Conservation (phyloP, 2,888 invertebrate species). For the Chesias legatella region DNA sequence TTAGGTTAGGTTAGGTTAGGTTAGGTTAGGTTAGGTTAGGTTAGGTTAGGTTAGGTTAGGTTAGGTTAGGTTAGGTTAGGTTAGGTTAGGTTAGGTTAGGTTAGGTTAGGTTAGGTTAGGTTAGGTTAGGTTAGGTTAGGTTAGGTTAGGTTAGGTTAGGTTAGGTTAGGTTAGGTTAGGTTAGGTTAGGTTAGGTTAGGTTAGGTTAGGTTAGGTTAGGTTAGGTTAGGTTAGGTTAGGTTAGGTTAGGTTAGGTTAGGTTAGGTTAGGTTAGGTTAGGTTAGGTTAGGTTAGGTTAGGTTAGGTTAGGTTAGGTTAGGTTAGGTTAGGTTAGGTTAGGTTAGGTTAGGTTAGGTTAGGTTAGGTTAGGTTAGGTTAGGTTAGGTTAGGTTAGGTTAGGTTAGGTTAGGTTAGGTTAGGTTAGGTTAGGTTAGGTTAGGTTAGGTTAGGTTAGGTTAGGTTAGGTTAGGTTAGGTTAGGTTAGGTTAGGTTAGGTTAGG, state of each 20-base stretch:
- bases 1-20: slow-evolving; percentile 31
- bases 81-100: slow-evolving; percentile 29
- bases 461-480: slow-evolving; percentile 21
- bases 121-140: slow-evolving; percentile 29
- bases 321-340: slow-evolving; percentile 29
- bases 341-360: slow-evolving; percentile 28
- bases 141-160: slow-evolving; percentile 31
- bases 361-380: slow-evolving; percentile 28
- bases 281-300: slow-evolving; percentile 25
- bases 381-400: slow-evolving; percentile 28
- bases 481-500: slow-evolving; percentile 25
- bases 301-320: slow-evolving; percentile 28
- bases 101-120: slow-evolving; percentile 29
- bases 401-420: slow-evolving; percentile 27
- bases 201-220: slow-evolving; percentile 22
- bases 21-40: slow-evolving; percentile 8
- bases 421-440: slow-evolving; percentile 25
- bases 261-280: slow-evolving; percentile 25
- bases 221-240: slow-evolving; percentile 15
- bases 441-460: slow-evolving; percentile 22
- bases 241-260: slow-evolving; percentile 28
- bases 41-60: slow-evolving; percentile 15
- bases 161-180: slow-evolving; percentile 31
- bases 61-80: slow-evolving; percentile 23
- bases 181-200: slow-evolving; percentile 29